These are phyloP conservation scores for Monodelphis domestica DNA, from an alignment of 2,797 vertebrate genomes.

Conservation along the genomic window DNA sequence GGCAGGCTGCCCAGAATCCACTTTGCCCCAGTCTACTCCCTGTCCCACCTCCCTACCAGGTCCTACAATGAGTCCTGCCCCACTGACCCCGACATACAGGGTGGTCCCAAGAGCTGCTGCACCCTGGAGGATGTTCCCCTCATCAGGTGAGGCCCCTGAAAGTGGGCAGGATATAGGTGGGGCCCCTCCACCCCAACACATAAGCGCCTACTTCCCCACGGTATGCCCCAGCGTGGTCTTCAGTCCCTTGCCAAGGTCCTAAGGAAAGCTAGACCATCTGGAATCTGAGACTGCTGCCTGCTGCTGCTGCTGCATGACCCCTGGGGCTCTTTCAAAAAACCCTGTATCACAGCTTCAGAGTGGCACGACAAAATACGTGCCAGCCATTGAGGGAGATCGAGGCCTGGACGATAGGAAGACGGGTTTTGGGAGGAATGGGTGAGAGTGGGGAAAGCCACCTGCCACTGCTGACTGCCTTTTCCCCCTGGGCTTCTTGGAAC, in stretches of 20 bases:
- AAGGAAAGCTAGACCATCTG: conserved; percentile 4
- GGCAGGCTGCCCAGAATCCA: not conserved
- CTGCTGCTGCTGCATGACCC: not conserved
- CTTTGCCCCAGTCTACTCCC: conserved; percentile 41
- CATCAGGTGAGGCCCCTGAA: conserved; percentile 88
- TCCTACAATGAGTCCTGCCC: conserved; percentile 93
- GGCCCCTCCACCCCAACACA: not conserved
- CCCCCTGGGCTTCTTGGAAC: conserved; percentile 47
- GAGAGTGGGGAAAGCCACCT: not conserved
- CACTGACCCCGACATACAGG: conserved; percentile 89
- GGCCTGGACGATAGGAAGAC: not conserved
- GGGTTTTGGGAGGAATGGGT: not conserved
- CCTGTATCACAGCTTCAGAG: not conserved
- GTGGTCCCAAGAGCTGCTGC: conserved; percentile 94
- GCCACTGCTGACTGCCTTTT: not conserved
- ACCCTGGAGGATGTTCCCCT: conserved; percentile 94
- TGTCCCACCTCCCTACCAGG: conserved; percentile 79
- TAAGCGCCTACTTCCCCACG: conserved; percentile 1
- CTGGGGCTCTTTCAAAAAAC: not conserved
- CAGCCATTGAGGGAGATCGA: conserved; percentile 10
- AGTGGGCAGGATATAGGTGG: not conserved
- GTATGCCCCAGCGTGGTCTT: not conserved
- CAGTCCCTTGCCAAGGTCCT: not conserved
- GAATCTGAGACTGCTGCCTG: not conserved
- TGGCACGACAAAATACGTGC: not conserved